Evolutionary conservation across 2,113 vertebrate genomes (phyloP).

Genomic region (Puntigrus tetrazona): DNA sequence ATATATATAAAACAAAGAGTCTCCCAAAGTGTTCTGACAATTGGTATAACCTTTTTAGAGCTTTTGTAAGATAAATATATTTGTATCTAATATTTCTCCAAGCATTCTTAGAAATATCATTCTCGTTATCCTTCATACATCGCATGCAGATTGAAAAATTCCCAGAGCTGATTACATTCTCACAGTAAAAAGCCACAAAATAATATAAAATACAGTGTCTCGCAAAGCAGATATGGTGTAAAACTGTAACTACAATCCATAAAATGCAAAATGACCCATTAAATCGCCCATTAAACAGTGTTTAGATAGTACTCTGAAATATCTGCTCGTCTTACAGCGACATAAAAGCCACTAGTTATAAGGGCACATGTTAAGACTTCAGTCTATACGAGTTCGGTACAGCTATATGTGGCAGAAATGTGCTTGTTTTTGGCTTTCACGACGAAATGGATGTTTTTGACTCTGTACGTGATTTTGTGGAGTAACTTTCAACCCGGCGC

Average conservation of each 20-base stretch:
- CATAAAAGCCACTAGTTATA: not conserved
- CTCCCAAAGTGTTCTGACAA: not conserved
- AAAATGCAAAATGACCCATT: not conserved
- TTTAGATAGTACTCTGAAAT: not conserved
- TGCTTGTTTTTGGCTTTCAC: constrained; percentile 19
- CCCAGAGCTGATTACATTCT: constrained; percentile 13
- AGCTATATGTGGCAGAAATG: constrained; percentile 15
- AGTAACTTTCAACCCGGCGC: not conserved
- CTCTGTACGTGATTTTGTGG: not conserved
- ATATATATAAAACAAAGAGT: not conserved
- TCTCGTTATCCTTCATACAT: not conserved
- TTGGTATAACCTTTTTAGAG: not conserved
- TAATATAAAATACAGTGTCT: not conserved
- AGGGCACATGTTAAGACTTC: not conserved
- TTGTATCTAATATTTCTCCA: too few relatives aligned
- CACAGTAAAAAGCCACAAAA: not conserved
- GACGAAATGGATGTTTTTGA: not conserved
- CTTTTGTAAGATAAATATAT: not conserved
- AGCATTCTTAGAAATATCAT: not conserved
- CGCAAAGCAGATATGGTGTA: constrained; percentile 8
- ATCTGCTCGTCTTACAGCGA: not conserved
- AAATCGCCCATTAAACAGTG: not conserved
- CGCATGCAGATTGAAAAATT: not conserved
- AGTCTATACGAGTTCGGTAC: not conserved
- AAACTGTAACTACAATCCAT: constrained; percentile 7